phyloP scores from a whole-genome alignment of 2,888 invertebrate species.

The Colletes collaris region DNA sequence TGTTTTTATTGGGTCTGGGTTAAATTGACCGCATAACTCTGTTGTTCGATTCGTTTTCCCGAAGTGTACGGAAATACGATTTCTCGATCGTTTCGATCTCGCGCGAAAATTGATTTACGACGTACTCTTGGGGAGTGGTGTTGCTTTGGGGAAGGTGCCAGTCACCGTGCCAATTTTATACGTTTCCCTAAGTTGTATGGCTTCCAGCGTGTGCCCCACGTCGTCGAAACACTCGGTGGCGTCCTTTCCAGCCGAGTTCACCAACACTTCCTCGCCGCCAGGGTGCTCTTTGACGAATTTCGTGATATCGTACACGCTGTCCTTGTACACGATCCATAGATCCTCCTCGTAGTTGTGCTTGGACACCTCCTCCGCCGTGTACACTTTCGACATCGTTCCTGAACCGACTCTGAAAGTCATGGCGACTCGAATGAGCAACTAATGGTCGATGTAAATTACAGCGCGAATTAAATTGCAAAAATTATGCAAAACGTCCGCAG shows the following conservation, averaged over 20 bases:
- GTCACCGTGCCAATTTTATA: conserved; percentile 84
- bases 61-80: no score
- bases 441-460: no score
- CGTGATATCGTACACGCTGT: conserved; percentile 85
- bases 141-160: not conserved
- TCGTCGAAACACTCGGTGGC: conserved; percentile 88
- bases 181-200: conserved; percentile 85
- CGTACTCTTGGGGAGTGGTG: not conserved
- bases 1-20: no score
- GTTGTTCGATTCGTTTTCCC: no score
- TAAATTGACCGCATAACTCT: no score
- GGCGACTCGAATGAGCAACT: no score
- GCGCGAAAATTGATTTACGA: no score
- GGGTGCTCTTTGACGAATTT: conserved; percentile 86
- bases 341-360: conserved; percentile 83
- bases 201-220: conserved; percentile 88
- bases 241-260: conserved; percentile 85
- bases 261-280: conserved; percentile 86
- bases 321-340: conserved; percentile 85
- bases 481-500: no score
- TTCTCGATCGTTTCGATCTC: no score
- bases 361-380: conserved; percentile 83
- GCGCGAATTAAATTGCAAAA: no score
- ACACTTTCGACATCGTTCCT: conserved; percentile 67
- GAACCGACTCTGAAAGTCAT: not conserved